These are phyloP conservation scores for Mobula birostris DNA, from an alignment of 2,113 vertebrate species.

Conservation along the genomic window DNA sequence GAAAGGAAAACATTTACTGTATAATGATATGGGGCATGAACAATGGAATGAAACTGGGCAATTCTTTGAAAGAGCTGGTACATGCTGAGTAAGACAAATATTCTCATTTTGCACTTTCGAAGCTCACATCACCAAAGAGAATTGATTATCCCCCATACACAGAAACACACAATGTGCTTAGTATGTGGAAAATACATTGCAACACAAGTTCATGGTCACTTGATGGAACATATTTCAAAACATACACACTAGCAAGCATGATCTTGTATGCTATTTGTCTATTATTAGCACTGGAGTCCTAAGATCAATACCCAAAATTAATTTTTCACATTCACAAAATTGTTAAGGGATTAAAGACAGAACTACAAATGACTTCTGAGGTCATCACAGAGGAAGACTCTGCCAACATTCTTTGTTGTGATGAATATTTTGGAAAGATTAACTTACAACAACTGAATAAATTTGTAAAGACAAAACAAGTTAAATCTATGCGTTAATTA, in stretches of 20 bases:
- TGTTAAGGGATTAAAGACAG: background rate
- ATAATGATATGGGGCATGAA: background rate
- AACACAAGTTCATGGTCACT: background rate
- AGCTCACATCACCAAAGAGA: too few species aligned
- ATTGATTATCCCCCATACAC: background rate
- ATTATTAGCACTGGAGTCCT: background rate
- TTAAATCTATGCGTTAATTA: background rate
- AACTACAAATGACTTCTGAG: background rate
- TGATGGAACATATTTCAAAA: background rate
- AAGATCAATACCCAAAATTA: background rate
- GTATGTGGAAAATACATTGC: background rate
- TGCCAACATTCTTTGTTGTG: background rate
- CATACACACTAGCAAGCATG: background rate
- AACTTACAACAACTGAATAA: background rate
- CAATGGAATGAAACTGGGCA: background rate
- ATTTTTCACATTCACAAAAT: slow-evolving; percentile 31
- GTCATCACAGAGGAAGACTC: background rate
- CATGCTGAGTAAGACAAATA: background rate
- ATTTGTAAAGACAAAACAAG: background rate
- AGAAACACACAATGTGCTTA: background rate
- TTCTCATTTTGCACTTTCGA: background rate
- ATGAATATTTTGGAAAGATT: background rate
- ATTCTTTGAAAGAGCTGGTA: background rate
- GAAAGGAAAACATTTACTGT: background rate
- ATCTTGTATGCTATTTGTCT: background rate